Evolutionary conservation across 2,888 invertebrate species (phyloP).

Genomic region (Acronicta psi): DNA sequence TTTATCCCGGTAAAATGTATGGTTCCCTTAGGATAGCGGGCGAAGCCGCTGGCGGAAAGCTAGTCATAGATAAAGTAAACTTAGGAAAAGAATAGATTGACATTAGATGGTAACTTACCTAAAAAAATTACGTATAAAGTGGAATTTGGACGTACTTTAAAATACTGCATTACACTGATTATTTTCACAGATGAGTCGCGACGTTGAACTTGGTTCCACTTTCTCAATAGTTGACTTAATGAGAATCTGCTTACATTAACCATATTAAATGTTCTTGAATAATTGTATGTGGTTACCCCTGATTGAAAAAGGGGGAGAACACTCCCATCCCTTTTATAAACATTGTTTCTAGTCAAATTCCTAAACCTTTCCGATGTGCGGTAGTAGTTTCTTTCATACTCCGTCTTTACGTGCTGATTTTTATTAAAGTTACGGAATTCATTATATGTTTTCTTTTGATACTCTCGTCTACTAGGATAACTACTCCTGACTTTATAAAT

Average conservation of each 20-base stretch:
- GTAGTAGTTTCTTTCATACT: constrained; percentile 74
- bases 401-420: constrained; percentile 52
- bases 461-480: constrained; percentile 4
- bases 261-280: constrained; percentile 72
- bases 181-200: constrained; percentile 36
- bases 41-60: too few relatives aligned
- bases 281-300: constrained; percentile 71
- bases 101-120: too few relatives aligned
- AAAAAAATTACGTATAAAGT: constrained; percentile 77
- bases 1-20: too few relatives aligned
- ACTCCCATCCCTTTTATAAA: constrained; percentile 63
- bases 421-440: constrained; percentile 10
- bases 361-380: constrained; percentile 70
- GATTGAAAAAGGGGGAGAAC: constrained; percentile 67
- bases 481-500: constrained; percentile 58
- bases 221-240: constrained; percentile 54
- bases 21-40: too few relatives aligned
- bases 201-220: constrained; percentile 49
- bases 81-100: too few relatives aligned
- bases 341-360: constrained; percentile 70
- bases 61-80: too few relatives aligned
- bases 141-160: constrained; percentile 80
- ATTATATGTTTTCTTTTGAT: constrained; percentile 6
- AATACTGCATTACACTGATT: constrained; percentile 77
- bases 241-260: constrained; percentile 71